Evolutionary conservation across 2,113 vertebrate genomes (phyloP).

Genomic region (Hippolais icterina): DNA sequence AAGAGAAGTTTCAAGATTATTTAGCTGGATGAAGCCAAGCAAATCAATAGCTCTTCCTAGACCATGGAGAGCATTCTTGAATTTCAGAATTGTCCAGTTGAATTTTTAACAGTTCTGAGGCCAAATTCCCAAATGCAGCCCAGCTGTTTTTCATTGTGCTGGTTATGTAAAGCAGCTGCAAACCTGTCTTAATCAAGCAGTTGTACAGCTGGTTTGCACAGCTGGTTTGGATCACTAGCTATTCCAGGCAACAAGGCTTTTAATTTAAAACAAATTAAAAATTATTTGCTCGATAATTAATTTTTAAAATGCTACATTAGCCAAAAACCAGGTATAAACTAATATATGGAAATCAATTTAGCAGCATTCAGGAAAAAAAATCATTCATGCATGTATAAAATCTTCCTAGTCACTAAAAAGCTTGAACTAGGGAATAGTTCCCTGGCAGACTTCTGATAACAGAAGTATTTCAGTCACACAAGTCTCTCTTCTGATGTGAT

Average conservation of each 20-base stretch:
- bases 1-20: neutral
- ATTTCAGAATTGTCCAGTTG: neutral
- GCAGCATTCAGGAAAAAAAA: neutral
- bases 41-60: neutral
- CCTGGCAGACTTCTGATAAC: neutral
- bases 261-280: slow-evolving; percentile 46
- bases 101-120: neutral
- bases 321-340: slow-evolving; percentile 4
- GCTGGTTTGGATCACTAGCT: slow-evolving; percentile 17
- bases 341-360: neutral
- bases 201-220: slow-evolving; percentile 25
- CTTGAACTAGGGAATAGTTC: neutral
- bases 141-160: slow-evolving; percentile 1
- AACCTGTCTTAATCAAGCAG: neutral
- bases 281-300: slow-evolving; percentile 25
- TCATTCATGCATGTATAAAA: neutral
- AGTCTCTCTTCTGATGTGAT: neutral
- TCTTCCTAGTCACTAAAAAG: neutral
- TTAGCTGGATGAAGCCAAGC: slow-evolving; percentile 6
- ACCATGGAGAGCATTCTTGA: neutral
- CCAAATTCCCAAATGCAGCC: neutral
- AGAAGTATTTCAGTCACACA: neutral
- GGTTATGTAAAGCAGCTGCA: slow-evolving; percentile 32
- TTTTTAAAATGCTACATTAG: neutral
- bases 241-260: neutral